phyloP scores from a whole-genome alignment of 2,113 vertebrate species.

The Mesembrinibis cayennensis region DNA sequence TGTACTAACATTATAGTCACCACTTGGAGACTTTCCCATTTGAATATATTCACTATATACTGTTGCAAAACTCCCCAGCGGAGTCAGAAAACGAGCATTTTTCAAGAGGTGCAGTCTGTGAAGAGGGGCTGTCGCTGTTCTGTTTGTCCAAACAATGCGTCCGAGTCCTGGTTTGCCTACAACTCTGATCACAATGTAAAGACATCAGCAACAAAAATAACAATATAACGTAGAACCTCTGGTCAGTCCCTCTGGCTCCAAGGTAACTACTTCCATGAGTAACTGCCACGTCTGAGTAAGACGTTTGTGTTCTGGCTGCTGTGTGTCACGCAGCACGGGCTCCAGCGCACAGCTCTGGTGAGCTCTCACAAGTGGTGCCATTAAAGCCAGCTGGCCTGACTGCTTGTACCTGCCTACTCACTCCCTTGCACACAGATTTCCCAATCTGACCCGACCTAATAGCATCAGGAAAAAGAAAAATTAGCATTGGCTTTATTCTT shows the following conservation, averaged over 20 bases:
- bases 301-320: background rate
- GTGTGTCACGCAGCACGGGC: background rate
- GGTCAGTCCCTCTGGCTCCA: background rate
- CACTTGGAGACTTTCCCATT: background rate
- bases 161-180: background rate
- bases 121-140: background rate
- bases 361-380: background rate
- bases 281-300: background rate
- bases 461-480: background rate
- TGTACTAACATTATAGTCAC: background rate
- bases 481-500: background rate
- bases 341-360: background rate
- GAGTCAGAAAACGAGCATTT: background rate
- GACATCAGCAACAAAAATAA: background rate
- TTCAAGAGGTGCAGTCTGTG: background rate
- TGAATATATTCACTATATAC: background rate
- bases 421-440: background rate
- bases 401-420: background rate
- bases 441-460: background rate
- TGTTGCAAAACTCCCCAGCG: background rate
- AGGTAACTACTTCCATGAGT: background rate
- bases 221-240: rapidly evolving
- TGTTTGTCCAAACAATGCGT: background rate
- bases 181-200: background rate
- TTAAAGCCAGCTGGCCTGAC: background rate